Evolutionary conservation across 30 jellyfish, hydroid and myxozoan genomes (phyloP).

Genomic region (Aurelia coerulea): DNA sequence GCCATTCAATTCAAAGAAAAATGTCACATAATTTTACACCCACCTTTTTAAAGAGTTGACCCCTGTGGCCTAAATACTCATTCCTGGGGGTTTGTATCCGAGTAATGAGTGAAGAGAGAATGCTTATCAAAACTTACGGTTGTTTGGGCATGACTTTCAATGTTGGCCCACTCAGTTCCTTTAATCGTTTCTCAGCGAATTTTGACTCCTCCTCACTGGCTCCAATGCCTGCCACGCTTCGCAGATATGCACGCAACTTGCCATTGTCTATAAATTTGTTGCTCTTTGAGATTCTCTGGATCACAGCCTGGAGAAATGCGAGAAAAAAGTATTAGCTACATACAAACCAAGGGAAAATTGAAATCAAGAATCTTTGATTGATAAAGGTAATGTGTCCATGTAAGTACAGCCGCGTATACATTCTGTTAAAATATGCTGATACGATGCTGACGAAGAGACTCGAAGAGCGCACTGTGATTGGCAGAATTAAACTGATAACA

Average conservation of each 20-base stretch:
- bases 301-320: slow-evolving; percentile 67
- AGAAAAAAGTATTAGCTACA: not conserved
- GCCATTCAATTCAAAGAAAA: too few species aligned
- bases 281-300: slow-evolving; percentile 88
- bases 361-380: not conserved
- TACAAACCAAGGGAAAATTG: not conserved
- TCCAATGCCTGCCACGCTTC: slow-evolving; percentile 85
- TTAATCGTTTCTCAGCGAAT: slow-evolving; percentile 79
- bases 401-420: too few species aligned
- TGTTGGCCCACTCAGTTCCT: slow-evolving; percentile 76
- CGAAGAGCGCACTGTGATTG: too few species aligned
- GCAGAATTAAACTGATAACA: too few species aligned
- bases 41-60: too few species aligned
- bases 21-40: too few species aligned
- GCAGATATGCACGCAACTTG: slow-evolving; percentile 91
- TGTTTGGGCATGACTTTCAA: slow-evolving; percentile 48
- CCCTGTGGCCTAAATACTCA: too few species aligned
- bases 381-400: too few species aligned
- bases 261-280: slow-evolving; percentile 87
- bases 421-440: too few species aligned
- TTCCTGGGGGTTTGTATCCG: too few species aligned
- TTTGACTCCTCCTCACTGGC: slow-evolving; percentile 70
- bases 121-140: slow-evolving; percentile 26
- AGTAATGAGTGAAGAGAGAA: too few species aligned
- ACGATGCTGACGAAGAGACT: too few species aligned